A percentile compares a stretch with the other conserved stretches of the same genome.
These are phyloP conservation scores for Drosophila borealis DNA, from an alignment of 2,888 invertebrate genomes.

Conservation along the genomic window DNA sequence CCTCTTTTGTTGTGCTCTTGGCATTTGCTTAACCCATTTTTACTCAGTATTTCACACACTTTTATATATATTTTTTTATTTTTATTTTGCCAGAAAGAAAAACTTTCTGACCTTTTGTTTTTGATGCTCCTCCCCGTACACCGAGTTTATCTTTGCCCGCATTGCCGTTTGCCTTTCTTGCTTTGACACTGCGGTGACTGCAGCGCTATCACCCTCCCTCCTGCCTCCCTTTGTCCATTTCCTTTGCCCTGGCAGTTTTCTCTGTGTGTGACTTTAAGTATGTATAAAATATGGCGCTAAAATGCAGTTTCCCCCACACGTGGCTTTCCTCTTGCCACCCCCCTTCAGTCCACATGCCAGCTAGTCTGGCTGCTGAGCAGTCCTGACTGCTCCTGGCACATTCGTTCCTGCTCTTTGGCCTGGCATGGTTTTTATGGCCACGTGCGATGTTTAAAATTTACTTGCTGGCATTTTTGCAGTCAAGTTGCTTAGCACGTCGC, in stretches of 20 bases:
- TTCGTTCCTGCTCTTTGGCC: conserved; percentile 51
- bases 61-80: conserved; percentile 3
- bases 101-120: conserved; percentile 74
- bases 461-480: conserved; percentile 66
- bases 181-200: conserved; percentile 72
- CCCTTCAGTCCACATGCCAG: not conserved
- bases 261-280: conserved; percentile 79
- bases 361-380: conserved; percentile 18
- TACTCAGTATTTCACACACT: conserved; percentile 35
- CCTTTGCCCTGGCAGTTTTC: conserved; percentile 25
- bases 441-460: conserved; percentile 74
- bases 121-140: conserved; percentile 27
- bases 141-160: conserved; percentile 69
- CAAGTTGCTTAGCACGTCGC: conserved; percentile 62
- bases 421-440: conserved; percentile 74
- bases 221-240: not conserved
- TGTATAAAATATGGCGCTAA: conserved; percentile 79
- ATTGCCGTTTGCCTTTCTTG: conserved; percentile 64
- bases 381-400: conserved; percentile 51
- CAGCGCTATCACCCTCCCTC: conserved; percentile 36
- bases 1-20: conserved; percentile 56
- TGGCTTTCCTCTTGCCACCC: conserved; percentile 20
- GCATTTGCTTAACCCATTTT: conserved; percentile 70
- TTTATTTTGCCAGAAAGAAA: conserved; percentile 9
- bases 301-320: conserved; percentile 69